These are phyloP conservation scores for Megaceryle maxima DNA, from an alignment of 2,113 vertebrate genomes.

Conservation along the genomic window DNA sequence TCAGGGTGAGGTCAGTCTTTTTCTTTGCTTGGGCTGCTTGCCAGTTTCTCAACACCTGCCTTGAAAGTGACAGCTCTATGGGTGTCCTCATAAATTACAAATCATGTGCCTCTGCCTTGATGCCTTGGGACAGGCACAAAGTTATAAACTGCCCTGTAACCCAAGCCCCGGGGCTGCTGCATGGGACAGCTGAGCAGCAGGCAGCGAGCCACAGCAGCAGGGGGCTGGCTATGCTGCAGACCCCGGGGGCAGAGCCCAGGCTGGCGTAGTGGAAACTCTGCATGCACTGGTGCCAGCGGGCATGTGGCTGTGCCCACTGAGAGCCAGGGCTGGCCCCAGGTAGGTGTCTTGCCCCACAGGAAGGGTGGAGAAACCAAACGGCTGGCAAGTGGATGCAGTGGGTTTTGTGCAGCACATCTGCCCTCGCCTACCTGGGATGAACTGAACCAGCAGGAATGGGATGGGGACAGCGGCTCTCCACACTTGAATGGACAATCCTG, in stretches of 20 bases:
- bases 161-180: conserved; percentile 78
- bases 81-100: conserved; percentile 94
- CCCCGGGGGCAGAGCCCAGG: background rate
- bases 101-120: conserved; percentile 89
- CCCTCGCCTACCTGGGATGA: fast-evolving
- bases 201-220: conserved; percentile 70
- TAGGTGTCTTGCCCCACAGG: fast-evolving
- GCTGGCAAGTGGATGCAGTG: background rate
- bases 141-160: conserved; percentile 95
- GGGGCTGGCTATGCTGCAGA: background rate
- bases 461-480: background rate
- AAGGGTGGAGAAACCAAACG: background rate
- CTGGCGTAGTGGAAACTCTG: background rate
- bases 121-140: conserved; percentile 83
- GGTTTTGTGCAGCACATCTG: background rate
- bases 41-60: conserved; percentile 94
- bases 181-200: conserved; percentile 85
- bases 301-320: background rate
- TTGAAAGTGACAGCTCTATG: conserved; percentile 95
- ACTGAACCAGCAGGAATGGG: background rate
- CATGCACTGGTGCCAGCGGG: background rate
- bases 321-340: background rate
- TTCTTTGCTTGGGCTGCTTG: conserved; percentile 83
- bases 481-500: background rate
- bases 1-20: conserved; percentile 91